phyloP scores from a whole-genome alignment of 2,797 vertebrate genomes.

The Sebastes matsubarae region DNA sequence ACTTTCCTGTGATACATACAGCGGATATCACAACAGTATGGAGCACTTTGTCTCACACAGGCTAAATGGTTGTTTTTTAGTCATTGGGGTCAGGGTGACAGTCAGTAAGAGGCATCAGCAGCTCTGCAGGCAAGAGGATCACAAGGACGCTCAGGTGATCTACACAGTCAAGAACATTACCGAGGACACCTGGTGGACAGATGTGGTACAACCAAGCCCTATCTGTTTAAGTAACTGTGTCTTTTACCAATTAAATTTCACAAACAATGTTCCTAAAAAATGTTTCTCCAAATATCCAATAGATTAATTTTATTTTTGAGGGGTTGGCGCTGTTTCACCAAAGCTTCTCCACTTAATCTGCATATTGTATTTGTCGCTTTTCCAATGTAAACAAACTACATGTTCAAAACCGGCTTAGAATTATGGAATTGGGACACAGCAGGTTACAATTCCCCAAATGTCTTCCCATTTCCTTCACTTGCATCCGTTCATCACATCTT shows the following conservation, averaged over 20 bases:
- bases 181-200: slow-evolving; percentile 52
- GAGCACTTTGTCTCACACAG: neutral
- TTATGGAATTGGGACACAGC: slow-evolving; percentile 12
- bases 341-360: neutral
- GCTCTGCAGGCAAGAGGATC: neutral
- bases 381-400: neutral
- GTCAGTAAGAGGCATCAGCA: neutral
- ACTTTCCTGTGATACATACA: neutral
- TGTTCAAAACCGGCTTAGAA: neutral
- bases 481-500: neutral
- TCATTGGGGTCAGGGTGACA: neutral
- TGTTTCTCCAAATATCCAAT: neutral
- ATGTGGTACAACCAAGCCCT: neutral
- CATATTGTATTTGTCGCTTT: neutral
- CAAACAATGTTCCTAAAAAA: neutral
- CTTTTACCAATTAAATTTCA: neutral
- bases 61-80: neutral
- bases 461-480: neutral
- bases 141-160: slow-evolving; percentile 10
- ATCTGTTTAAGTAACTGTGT: neutral
- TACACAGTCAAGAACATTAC: neutral
- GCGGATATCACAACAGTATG: neutral
- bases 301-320: neutral
- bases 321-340: neutral
- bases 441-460: neutral